phyloP scores from a whole-genome alignment of 2,888 invertebrate genomes.

The Drosophila falleni region DNA sequence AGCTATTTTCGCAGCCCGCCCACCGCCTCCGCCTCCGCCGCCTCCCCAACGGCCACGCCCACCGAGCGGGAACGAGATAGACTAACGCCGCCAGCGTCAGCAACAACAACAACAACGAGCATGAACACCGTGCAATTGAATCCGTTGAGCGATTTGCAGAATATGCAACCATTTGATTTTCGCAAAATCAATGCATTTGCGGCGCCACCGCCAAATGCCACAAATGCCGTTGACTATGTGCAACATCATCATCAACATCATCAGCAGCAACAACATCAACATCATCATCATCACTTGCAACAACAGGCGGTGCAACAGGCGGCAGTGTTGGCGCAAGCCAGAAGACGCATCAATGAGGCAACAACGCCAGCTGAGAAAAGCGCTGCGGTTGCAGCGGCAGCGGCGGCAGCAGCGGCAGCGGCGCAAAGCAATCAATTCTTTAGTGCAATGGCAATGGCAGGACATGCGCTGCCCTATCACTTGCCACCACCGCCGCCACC shows the following conservation, averaged over 20 bases:
- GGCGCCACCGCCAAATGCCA: constrained; percentile 54
- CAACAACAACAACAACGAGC: constrained; percentile 31
- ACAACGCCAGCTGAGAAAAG: constrained; percentile 82
- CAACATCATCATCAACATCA: constrained; percentile 65
- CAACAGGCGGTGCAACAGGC: constrained; percentile 66
- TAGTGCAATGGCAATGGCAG: constrained; percentile 87
- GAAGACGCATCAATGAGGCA: constrained; percentile 87
- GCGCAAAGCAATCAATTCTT: constrained; percentile 87
- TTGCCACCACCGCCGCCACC: constrained; percentile 89
- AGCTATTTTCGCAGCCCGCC: constrained; percentile 83
- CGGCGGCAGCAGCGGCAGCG: constrained; percentile 76
- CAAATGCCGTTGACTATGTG: constrained; percentile 81
- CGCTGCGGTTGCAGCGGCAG: constrained; percentile 77
- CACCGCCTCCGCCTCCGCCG: constrained; percentile 45
- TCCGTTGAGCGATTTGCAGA: constrained; percentile 95
- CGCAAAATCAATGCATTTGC: constrained; percentile 89
- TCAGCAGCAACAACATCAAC: constrained; percentile 26
- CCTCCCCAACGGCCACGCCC: constrained; percentile 14
- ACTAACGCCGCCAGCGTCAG: constrained; percentile 20
- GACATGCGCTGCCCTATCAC: constrained; percentile 88
- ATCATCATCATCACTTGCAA: constrained; percentile 49
- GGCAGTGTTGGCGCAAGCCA: constrained; percentile 85
- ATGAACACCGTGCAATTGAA: constrained; percentile 84
- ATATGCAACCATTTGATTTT: constrained; percentile 98
- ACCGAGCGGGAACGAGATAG: constrained; percentile 21